Conservation (phyloP, 2,888 invertebrate genomes). For the Leptopterna dolabrata region DNA sequence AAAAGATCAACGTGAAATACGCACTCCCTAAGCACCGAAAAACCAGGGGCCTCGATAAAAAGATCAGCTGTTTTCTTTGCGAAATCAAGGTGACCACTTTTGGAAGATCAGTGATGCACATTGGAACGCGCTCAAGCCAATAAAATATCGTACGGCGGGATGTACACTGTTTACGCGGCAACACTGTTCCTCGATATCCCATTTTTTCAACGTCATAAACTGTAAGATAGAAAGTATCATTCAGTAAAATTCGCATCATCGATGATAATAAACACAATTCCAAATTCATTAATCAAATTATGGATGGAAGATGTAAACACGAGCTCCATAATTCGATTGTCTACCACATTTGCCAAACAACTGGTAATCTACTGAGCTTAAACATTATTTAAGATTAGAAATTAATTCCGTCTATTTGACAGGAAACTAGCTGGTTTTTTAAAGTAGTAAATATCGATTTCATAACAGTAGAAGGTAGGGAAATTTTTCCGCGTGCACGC, state of each 20-base stretch:
- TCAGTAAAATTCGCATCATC: too few species aligned
- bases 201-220: too few species aligned
- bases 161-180: background rate
- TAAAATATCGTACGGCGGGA: background rate
- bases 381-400: too few species aligned
- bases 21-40: background rate
- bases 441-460: background rate
- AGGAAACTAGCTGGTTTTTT: background rate
- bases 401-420: too few species aligned
- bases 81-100: slow-evolving; percentile 24
- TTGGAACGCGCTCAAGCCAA: background rate
- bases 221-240: too few species aligned
- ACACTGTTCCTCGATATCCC: background rate
- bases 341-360: too few species aligned
- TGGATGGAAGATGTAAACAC: too few species aligned
- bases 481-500: background rate
- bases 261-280: too few species aligned
- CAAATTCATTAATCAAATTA: too few species aligned
- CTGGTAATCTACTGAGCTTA: too few species aligned
- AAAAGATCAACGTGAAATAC: background rate
- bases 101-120: slow-evolving; percentile 18
- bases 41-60: slow-evolving; percentile 29
- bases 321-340: too few species aligned
- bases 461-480: background rate
- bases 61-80: slow-evolving; percentile 43